Evolutionary conservation across 2,113 vertebrate species (phyloP).

Genomic region (Pimephales promelas): DNA sequence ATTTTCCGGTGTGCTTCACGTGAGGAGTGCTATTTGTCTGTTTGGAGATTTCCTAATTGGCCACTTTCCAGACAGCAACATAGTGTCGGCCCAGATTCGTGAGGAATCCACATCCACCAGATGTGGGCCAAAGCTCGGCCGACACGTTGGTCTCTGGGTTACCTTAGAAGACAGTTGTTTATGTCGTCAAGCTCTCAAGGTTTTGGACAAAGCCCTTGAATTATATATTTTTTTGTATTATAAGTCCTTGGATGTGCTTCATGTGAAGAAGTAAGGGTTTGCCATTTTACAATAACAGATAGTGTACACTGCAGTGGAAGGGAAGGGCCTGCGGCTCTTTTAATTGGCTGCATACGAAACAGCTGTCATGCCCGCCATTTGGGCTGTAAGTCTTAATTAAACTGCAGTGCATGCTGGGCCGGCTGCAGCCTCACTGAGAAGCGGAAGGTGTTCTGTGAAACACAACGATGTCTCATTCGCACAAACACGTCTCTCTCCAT

Average conservation of each 20-base stretch:
- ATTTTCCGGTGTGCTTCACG: too few relatives aligned
- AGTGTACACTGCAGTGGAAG: constrained; percentile 35
- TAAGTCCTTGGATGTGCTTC: background rate
- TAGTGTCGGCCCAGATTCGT: too few relatives aligned
- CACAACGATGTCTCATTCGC: background rate
- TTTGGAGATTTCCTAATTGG: too few relatives aligned
- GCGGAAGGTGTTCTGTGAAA: constrained; percentile 20
- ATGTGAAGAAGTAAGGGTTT: background rate
- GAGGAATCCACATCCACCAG: too few relatives aligned
- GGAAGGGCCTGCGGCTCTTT: constrained; percentile 31
- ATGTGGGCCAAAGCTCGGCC: too few relatives aligned
- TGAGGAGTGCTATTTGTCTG: too few relatives aligned
- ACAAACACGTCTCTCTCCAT: constrained; percentile 19
- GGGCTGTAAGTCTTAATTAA: constrained; percentile 60
- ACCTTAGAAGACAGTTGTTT: too few relatives aligned
- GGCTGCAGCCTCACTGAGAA: constrained; percentile 14
- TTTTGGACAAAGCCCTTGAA: too few relatives aligned
- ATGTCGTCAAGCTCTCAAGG: too few relatives aligned
- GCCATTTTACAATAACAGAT: constrained; percentile 28
- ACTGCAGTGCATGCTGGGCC: constrained; percentile 51
- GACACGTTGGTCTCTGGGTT: too few relatives aligned
- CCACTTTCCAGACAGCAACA: too few relatives aligned
- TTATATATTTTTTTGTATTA: background rate
- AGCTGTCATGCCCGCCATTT: constrained; percentile 51
- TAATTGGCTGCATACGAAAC: constrained; percentile 56